A percentile compares a stretch with the other conserved stretches of the same genome.
Conservation (phyloP, 2,113 vertebrate genomes). For the Erinaceus europaeus region DNA sequence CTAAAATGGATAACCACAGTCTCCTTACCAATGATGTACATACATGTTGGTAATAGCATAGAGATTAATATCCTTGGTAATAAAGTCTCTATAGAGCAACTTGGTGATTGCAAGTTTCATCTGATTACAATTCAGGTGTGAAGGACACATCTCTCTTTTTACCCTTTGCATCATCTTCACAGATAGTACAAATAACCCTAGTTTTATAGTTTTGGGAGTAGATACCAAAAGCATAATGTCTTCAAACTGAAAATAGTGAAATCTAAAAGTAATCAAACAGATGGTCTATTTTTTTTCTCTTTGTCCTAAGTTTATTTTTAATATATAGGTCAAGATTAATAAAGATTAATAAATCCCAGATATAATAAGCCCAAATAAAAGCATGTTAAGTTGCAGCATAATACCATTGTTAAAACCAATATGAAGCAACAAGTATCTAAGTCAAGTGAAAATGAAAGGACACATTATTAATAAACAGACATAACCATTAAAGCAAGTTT, state of each 20-base stretch:
- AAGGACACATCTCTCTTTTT: background rate
- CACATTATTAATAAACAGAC: too few relatives aligned
- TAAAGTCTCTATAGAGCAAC: background rate
- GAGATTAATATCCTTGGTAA: background rate
- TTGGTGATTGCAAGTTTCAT: background rate
- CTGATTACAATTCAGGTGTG: background rate
- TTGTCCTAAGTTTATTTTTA: too few relatives aligned
- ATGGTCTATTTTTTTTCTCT: slow-evolving; percentile 17
- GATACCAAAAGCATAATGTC: background rate
- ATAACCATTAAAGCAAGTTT: too few relatives aligned
- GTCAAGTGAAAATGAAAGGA: too few relatives aligned
- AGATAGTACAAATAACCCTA: background rate
- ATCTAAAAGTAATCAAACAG: background rate
- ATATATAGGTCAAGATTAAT: too few relatives aligned
- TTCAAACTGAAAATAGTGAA: slow-evolving; percentile 1
- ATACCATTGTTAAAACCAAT: too few relatives aligned
- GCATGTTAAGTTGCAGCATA: too few relatives aligned
- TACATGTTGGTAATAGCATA: background rate
- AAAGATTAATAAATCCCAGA: background rate
- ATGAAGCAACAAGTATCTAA: too few relatives aligned
- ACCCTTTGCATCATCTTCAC: background rate
- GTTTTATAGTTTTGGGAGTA: background rate
- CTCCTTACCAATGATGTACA: background rate
- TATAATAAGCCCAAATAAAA: background rate
- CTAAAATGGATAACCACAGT: background rate